Base-by-base conservation (phyloP, 2,888 invertebrate species). In the Diaperis boleti region DNA sequence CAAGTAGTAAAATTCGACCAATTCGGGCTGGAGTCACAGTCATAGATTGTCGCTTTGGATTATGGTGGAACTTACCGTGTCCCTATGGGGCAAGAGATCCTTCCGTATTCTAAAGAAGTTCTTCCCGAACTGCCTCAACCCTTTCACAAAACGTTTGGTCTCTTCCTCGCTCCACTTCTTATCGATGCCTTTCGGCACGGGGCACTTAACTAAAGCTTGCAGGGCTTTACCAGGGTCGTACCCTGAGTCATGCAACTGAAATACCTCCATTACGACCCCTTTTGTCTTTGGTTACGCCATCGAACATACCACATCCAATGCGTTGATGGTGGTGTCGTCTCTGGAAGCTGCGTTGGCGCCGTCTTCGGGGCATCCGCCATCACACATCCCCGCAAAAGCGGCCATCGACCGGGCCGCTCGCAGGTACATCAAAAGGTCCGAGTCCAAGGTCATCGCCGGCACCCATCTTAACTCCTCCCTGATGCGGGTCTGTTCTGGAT, bases 131-230 rank as follows among this genome's bases (percentile, higher is more conserved):
- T 96, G 96, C 69, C 98, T 88, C 73, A 99, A 88, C 72, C 99
- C 99, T 85, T 98, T 98, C 67, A 97, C 96, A 85, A 99, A 99
- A 73, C 95, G 89, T 87, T 98, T 98, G 82, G 92, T 93, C 85
- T 98, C 98, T 81, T 98, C 98, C 81, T 98, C 98, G 64, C 94
- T 91, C 97, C 98, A 98, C 83, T 97, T 97, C 82, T 97, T 96
- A 78, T 97, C 96, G 74, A 97, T 94, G 76, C 96, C 95, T 87
- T 95, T 95, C 0, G 97, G 96, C 66, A 96, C 95, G 65, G 98
- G 98, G 83, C 95, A 96, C 84, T 97, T 97, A 70, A 97, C 96
- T 72, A 98, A 87, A 63, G 96, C 95, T 85, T 98, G 95, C 57
- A 99, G 85, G 52, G 98, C 98, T 83, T 94, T 92, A 67, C 95